Evolutionary conservation across 2,888 invertebrate species (phyloP), one percentile per base, ranked within the genome.

Genomic region (Cephus runcator): DNA sequence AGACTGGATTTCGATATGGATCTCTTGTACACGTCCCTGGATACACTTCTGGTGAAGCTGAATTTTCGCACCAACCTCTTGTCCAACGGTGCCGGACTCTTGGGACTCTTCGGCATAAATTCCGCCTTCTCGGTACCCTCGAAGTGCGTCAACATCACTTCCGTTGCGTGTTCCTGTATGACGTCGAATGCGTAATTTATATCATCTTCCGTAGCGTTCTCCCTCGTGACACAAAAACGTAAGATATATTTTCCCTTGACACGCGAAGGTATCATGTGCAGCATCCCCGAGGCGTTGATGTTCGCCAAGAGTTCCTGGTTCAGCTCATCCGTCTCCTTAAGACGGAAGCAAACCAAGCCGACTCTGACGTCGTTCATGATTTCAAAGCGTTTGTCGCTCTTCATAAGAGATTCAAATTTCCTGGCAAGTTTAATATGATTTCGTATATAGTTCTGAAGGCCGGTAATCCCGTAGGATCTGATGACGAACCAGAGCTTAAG

Each of bases 401-500:
- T 92, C n/a, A 97, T 95, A 69, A 95, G 90, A 68, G 92, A 91
- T 88, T 96, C 96, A 87, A 97, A 97, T 81, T 94, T 92, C 89
- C 96, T 96, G 0, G 97, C 97, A 81, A 97, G 90, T 34, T 93
- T 92, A 82, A 96, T 95, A 88, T 97, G 97, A 92, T 96, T 95
- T 73, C 98, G 93, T 76, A 98, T 97, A 90, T 97, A 97, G 40
- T 94, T 93, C 88, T 96, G 96, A n/a, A 98, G 92, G 0, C 97
- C 97, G 36, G 93, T 94, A 0, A 97, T 93, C 1, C 98, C 98
- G 87, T 97, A 97, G 82, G 94, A 94, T 74, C 97, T 93, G 82
- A 95, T 93, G 1, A 97, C 97, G 89, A 98, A 98, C 97, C 97
- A 98, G 30, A 98, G 91, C 89, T 98, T 98, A 15, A 98, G 92